Conservation (phyloP, 1,140 invertebrate species). For the Camponotus vicinus region DNA sequence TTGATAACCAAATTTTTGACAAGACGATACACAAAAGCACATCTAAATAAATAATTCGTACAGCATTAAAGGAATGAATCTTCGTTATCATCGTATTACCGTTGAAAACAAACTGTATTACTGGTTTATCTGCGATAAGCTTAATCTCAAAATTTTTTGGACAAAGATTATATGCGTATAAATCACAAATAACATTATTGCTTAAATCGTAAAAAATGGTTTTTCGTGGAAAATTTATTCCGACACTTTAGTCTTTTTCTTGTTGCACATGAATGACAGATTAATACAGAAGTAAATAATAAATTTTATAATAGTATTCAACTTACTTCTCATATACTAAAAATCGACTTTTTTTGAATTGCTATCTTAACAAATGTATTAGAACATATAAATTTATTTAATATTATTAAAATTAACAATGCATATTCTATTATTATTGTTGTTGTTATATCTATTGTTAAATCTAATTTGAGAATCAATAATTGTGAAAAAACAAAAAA, state of each 20-base stretch:
- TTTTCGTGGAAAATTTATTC: neutral
- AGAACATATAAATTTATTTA: neutral
- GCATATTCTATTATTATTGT: constrained; percentile 15
- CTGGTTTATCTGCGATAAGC: constrained; percentile 2
- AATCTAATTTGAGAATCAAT: neutral
- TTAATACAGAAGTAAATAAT: neutral
- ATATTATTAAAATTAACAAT: constrained; percentile 2
- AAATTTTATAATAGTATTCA: neutral
- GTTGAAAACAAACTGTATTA: constrained; percentile 11
- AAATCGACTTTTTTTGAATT: neutral
- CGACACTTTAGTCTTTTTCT: neutral
- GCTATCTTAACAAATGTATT: neutral
- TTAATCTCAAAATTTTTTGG: neutral
- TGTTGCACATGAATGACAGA: neutral
- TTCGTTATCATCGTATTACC: neutral
- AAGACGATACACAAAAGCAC: too few species aligned
- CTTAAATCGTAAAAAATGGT: neutral
- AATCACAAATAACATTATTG: neutral
- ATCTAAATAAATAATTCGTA: neutral
- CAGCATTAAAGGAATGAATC: neutral
- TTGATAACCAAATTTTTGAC: too few species aligned
- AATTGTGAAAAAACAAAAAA: too few species aligned
- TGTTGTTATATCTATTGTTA: neutral
- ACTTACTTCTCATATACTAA: neutral
- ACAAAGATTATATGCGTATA: neutral